Base-by-base conservation (phyloP, 1,140 invertebrate genomes). In the Lepidostoma basale region DNA sequence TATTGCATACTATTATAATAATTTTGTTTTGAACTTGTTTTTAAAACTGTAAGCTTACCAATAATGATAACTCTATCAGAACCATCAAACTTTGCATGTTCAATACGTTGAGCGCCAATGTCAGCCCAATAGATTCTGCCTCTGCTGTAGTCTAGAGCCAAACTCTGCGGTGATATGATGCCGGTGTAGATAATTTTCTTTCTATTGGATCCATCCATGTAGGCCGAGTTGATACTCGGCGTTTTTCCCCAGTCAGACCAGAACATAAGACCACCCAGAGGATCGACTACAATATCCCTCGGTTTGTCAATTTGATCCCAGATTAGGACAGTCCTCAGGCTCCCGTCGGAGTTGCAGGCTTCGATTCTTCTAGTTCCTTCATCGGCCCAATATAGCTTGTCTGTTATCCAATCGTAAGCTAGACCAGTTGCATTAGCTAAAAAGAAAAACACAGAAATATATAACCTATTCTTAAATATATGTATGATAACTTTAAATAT, bases 361-460 rank as follows among this genome's bases (percentile, higher is more conserved):
- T 95, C 93, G 25, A 97, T 93, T 42, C 89, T 86, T 75, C 90
- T 90, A 0, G 90, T 90, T 0, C 88, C 89, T 22, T 89, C 88
- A 76, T 96, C 94, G 0, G 92, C 94, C 93, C 94, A 96, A 75
- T 96, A 97, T 0, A 96, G 75, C 77, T 96, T 95, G 16, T 89
- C 85, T 0, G 90, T 92, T 3, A 94, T 81, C 93, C 93, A 96
- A 76, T 96, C 94, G 26, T 93, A 85, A 2, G 93, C 92, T 39
- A 96, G 75, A 1, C 90, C 90, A 40, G 89, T 89, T 1, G 92
- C 91, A 10, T 87, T 88, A 72, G 87, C 88, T 88, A 68, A 8
- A 75, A 76, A 45, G 54, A 54, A 60, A 62, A n/a, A n/a, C n/a
- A 54, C 4, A 45, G 8, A 54, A 39, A 18, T 25, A 8, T 60